Evolutionary conservation across 2,888 invertebrate genomes (phyloP), one percentile per base, ranked within the genome.

Genomic region (Apantesis nais): DNA sequence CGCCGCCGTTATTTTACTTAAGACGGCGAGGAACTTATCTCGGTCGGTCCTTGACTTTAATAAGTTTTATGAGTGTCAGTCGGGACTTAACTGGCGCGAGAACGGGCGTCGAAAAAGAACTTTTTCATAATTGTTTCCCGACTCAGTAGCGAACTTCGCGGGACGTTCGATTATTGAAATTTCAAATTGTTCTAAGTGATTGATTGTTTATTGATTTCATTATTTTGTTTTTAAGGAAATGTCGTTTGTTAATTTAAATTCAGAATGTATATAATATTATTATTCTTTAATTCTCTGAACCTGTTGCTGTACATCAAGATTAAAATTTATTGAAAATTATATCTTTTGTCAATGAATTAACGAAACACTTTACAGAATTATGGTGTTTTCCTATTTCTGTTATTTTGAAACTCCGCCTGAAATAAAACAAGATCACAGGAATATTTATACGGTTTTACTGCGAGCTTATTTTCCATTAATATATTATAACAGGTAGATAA

Each of bases 61-160:
- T 94, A 94, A 95, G 94, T 95, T 94, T 94, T 93, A 94, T 93
- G 94, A 94, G 93, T 93, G 94, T 93, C 93, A 93, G 93, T 90
- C 92, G 92, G 87, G 92, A 92, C 92, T 92, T 92, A 93, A 93
- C 93, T 91, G 93, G 90, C 90, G 91, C 91, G 93, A 88, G 92
- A 93, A 93, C 92, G 90, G 89, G 89, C 90, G 89, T 86, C 88
- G 89, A 90, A 91, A 92, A 91, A 90, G 90, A 93, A 94, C 93
- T 94, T 94, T 92, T 93, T 93, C 91, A 92, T 94, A 94, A 94
- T 95, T 94, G 94, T 95, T 95, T 94, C 91, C 89, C 86, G 89
- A 92, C 77, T 82, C 89, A 89, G 88, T 87, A 84, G 86, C 81
- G 82, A 91, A 91, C 84, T 92, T 85, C 84, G 79, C 84, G 80